Evolutionary conservation across 2,888 invertebrate genomes (phyloP), one percentile per base, ranked within the genome.

Genomic region (Lampropteryx suffumata): DNA sequence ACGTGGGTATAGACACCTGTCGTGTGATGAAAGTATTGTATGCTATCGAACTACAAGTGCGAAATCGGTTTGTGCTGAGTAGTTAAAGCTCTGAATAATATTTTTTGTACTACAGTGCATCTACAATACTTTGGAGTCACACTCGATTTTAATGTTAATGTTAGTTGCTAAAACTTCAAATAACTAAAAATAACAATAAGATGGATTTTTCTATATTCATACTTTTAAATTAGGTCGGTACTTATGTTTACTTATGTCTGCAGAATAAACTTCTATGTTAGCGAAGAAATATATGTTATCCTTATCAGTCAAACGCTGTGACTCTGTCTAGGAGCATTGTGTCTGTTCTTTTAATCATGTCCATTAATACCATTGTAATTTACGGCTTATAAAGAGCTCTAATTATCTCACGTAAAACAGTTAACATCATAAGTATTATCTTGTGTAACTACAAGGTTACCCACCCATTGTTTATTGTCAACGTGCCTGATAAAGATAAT

Each of bases 401-500:
- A 52, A 47, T 66, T 74, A 77, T 81, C 76, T 76, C 54, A 48
- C 59, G 44, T 52, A 52, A 53, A 63, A 59, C 57, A 50, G 60
- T 46, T 50, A 57, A 61, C 57, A 55, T 61, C 59, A 54, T 61
- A 62, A 65, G 46, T 55, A 69, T 69, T 76, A 80, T 76, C 76
- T 71, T 69, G 57, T 69, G 64, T 71, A 69, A 64, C 57, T 61
- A 57, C 83, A 84, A 83, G 83, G 83, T 77, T 78, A 77, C 69
- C 69, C 65, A 65, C 60, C 79, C 75, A 84, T 83, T 85, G 85
- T 85, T 79, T 79, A 81, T 83, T 82, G 79, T 79, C 72, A 69
- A 67, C 69, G 61, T 57, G 55, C 69, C 70, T 74, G 79, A 81
- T 82, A 76, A 78, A 65, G 72, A 71, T 71, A 72, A 69, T 64